These are phyloP conservation scores for Ceuthmochares aereus DNA, from an alignment of 2,113 vertebrate species.

Conservation along the genomic window DNA sequence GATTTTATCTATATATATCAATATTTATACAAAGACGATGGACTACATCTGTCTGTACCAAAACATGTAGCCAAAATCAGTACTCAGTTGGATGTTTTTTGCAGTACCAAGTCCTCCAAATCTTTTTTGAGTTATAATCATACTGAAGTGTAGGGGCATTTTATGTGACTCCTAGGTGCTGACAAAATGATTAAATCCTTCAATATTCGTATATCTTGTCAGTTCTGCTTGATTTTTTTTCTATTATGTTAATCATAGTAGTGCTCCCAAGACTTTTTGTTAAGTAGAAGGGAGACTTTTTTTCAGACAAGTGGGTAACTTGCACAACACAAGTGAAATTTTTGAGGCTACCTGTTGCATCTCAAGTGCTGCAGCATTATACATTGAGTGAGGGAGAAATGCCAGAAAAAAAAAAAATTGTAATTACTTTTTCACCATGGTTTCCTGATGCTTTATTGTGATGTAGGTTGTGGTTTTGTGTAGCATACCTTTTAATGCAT, in stretches of 20 bases:
- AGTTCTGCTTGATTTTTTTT: neutral
- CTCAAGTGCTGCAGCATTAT: neutral
- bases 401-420: neutral
- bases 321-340: neutral
- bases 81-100: neutral
- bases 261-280: neutral
- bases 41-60: neutral
- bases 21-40: neutral
- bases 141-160: neutral
- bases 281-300: neutral
- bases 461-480: neutral
- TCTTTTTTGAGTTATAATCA: neutral
- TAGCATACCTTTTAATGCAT: neutral
- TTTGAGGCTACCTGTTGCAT: neutral
- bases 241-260: neutral
- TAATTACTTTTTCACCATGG: neutral
- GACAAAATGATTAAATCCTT: neutral
- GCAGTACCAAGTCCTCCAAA: neutral
- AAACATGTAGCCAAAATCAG: neutral
- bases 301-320: neutral
- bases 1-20: neutral
- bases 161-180: neutral
- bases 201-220: neutral
- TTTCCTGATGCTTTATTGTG: neutral
- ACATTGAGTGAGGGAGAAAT: rapidly evolving